These are phyloP conservation scores for Caerostris extrusa DNA, from an alignment of 1,140 invertebrate species.

Conservation along the genomic window DNA sequence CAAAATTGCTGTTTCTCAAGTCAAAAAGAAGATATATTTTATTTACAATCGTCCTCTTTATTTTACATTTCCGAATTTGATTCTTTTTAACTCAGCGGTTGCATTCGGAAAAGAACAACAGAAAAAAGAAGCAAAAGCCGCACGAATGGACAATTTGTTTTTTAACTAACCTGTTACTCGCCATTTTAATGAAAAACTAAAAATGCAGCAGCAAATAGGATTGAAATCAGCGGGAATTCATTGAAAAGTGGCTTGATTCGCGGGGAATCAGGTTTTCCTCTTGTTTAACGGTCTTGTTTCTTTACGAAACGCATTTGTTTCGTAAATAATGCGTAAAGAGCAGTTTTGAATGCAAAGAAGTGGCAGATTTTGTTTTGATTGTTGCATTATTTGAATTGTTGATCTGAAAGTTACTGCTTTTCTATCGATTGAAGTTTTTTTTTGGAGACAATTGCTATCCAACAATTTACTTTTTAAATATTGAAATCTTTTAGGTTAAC, in stretches of 20 bases:
- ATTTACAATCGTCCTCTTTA: slow-evolving; percentile 55
- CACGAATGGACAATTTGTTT: no score
- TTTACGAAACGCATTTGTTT: not conserved
- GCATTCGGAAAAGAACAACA: slow-evolving; percentile 6
- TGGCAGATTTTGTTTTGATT: not conserved
- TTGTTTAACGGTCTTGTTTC: not conserved
- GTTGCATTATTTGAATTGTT: not conserved
- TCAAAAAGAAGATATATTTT: slow-evolving; percentile 61
- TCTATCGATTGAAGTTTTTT: no score
- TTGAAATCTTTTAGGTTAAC: no score
- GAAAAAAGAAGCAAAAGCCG: no score
- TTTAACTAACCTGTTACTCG: no score
- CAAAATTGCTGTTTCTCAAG: slow-evolving; percentile 9
- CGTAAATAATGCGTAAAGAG: not conserved
- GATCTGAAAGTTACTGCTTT: no score
- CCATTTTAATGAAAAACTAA: not conserved
- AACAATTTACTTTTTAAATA: no score
- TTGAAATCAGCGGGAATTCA: not conserved
- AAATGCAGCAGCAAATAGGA: slow-evolving; percentile 13
- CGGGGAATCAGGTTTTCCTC: not conserved
- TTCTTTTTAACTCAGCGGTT: slow-evolving; percentile 30
- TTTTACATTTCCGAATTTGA: slow-evolving; percentile 39
- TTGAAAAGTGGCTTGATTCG: not conserved
- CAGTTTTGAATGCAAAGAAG: not conserved
- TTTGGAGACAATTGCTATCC: no score